Evolutionary conservation across 2,113 vertebrate genomes (phyloP).

Genomic region (Chloebia gouldiae): DNA sequence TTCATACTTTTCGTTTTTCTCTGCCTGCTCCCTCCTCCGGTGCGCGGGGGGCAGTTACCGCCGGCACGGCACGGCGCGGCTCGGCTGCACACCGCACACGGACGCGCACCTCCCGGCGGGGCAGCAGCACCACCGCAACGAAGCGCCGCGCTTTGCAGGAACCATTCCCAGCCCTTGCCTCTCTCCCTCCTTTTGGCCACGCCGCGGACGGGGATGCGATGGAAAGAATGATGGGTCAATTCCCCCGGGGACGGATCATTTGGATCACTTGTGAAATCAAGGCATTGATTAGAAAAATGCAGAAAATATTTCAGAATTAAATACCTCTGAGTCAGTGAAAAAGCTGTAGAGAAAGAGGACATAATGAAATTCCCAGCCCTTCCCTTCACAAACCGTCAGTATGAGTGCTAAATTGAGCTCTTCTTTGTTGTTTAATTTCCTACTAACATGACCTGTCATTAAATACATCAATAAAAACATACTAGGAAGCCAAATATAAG

Average conservation of each 20-base stretch:
- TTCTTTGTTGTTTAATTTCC: conserved; percentile 68
- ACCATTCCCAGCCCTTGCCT: no score
- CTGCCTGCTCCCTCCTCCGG: not conserved
- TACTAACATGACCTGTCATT: conserved; percentile 52
- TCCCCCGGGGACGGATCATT: no score
- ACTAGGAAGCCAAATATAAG: not conserved
- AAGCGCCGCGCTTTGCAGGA: accelerated
- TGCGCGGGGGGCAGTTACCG: no score
- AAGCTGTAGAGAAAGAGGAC: conserved; percentile 68
- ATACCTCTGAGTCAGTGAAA: conserved; percentile 64
- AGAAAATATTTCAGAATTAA: not conserved
- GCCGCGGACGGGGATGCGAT: not conserved
- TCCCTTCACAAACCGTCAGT: conserved; percentile 62
- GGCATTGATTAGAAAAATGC: not conserved
- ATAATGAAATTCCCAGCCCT: conserved; percentile 64
- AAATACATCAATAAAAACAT: not conserved
- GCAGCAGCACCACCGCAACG: no score
- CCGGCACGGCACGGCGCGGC: not conserved
- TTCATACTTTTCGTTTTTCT: accelerated
- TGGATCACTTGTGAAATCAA: not conserved
- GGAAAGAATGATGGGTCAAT: not conserved
- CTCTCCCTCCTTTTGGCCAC: no score
- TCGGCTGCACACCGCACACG: not conserved
- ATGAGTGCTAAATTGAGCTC: conserved; percentile 49
- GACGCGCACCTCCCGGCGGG: no score